These are phyloP conservation scores for Anguilla rostrata DNA, from an alignment of 2,113 vertebrate genomes.

Conservation along the genomic window DNA sequence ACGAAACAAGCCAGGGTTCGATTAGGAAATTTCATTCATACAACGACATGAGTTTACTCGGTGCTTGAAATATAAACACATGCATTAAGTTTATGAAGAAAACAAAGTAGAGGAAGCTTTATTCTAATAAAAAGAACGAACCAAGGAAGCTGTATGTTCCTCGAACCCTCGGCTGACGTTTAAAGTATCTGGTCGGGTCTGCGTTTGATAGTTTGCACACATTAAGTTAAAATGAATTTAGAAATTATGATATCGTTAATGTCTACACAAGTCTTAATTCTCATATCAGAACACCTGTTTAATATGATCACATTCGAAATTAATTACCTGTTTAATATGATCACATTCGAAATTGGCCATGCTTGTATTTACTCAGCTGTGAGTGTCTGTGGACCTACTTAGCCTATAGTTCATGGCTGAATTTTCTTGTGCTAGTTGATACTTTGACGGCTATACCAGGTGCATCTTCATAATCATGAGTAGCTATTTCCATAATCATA, in stretches of 20 bases:
- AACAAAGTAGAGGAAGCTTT: not conserved
- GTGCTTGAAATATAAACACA: conserved; percentile 7
- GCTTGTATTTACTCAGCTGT: not conserved
- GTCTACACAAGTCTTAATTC: not conserved
- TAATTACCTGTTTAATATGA: not conserved
- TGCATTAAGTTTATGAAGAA: conserved; percentile 16
- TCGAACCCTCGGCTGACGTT: conserved; percentile 18
- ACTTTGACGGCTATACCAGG: no score
- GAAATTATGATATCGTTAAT: not conserved
- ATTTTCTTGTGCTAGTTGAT: no score
- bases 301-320: not conserved
- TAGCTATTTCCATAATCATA: not conserved
- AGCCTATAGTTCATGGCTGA: not conserved
- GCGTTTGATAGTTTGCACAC: not conserved
- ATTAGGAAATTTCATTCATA: conserved; percentile 1
- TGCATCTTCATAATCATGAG: not conserved
- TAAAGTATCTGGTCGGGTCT: not conserved
- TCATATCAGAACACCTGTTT: not conserved
- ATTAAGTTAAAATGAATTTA: not conserved
- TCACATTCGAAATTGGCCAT: not conserved
- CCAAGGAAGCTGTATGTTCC: conserved; percentile 1
- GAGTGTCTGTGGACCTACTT: not conserved
- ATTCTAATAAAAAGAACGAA: not conserved
- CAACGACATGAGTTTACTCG: not conserved
- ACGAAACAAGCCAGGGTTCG: conserved; percentile 16